A percentile compares a stretch with the other conserved stretches of the same genome.
phyloP scores from a whole-genome alignment of 2,797 vertebrate genomes.

The Cossypha heuglini region DNA sequence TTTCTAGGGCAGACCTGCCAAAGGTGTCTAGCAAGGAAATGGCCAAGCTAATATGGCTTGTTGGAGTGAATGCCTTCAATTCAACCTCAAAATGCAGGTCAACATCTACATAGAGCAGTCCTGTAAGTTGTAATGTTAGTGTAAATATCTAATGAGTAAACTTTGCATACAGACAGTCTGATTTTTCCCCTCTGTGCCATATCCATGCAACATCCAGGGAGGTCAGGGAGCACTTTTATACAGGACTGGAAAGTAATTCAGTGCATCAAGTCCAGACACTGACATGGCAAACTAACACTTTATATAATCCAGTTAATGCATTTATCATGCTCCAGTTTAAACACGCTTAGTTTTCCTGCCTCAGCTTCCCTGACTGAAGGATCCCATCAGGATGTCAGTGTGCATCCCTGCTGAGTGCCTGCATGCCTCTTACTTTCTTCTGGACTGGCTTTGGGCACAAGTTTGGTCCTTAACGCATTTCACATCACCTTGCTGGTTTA shows the following conservation, averaged over 20 bases:
- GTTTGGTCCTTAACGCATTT: neutral
- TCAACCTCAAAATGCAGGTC: neutral
- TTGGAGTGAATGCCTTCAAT: neutral
- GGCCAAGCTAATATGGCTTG: neutral
- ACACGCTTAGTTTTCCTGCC: neutral
- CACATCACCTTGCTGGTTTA: neutral
- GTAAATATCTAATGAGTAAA: neutral
- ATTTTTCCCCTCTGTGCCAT: neutral
- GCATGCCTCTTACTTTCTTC: neutral
- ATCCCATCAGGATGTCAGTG: fast-evolving
- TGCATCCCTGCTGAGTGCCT: neutral
- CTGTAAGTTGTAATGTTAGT: neutral
- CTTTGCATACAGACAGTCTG: neutral
- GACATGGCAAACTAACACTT: neutral
- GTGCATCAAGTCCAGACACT: neutral
- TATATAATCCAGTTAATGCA: neutral
- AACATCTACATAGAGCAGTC: neutral
- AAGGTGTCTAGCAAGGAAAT: neutral
- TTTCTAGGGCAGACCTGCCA: neutral
- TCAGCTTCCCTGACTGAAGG: neutral
- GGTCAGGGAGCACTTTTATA: neutral
- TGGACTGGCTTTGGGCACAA: neutral
- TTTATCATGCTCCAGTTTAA: neutral
- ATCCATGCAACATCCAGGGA: neutral
- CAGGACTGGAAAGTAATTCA: neutral